phyloP scores from a whole-genome alignment of 2,113 vertebrate genomes.

The Toxostoma redivivum region DNA sequence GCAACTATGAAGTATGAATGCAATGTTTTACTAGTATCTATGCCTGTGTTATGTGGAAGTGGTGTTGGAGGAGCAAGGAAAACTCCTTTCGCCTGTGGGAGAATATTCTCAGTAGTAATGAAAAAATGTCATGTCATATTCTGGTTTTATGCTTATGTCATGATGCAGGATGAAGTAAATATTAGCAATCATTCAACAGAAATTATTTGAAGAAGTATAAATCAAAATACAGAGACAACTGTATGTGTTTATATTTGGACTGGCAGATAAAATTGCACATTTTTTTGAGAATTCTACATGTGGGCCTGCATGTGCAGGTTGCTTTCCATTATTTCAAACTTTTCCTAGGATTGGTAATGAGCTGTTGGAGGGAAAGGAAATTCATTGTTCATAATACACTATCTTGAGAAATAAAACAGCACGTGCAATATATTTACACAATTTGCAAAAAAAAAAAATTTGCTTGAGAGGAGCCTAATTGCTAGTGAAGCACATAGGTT shows the following conservation, averaged over 20 bases:
- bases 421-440: background rate
- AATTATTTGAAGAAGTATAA: background rate
- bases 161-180: constrained; percentile 13
- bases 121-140: background rate
- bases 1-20: background rate
- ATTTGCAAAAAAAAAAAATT: background rate
- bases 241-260: background rate
- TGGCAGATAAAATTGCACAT: background rate
- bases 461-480: background rate
- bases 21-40: background rate
- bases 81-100: background rate
- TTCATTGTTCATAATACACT: background rate
- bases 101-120: background rate
- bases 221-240: background rate
- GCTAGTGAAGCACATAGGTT: background rate
- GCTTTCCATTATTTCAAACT: background rate
- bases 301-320: background rate
- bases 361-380: background rate
- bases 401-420: background rate
- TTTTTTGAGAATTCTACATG: background rate
- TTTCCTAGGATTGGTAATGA: background rate
- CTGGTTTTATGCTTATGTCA: constrained; percentile 5
- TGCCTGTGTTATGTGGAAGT: background rate
- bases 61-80: background rate
- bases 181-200: background rate